Evolutionary conservation across 2,888 invertebrate genomes (phyloP), one percentile per base, ranked within the genome.

Genomic region (Cryptocephalus primarius): DNA sequence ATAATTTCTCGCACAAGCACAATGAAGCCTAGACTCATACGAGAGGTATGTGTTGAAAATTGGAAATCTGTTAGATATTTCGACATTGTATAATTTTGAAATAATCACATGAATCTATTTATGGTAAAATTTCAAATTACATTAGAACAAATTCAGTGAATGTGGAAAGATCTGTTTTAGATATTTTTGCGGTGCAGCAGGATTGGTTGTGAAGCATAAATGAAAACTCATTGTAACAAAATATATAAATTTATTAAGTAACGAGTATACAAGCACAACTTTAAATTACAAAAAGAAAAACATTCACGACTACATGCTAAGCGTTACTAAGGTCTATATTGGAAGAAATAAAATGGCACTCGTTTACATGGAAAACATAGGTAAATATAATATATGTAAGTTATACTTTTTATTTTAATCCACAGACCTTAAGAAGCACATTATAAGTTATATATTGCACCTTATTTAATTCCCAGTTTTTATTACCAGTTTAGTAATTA

Each of bases 261-360:
- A 22, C 22, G 22, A 22, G 22, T 4, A 22, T 22, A 22, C 45
- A 33, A 50, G 48, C 46, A 46, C 38, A 48, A 46, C 48, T 50
- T 50, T 48, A 48, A 22, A 22, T 22, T 22, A 22, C 22, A 22
- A 22, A 22, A 22, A 22, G 22, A 22, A 22, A 45, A 45, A 36
- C 39, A 41, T 40, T 44, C 33, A 8, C 38, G 41, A 42, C 40
- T 46, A 48, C 46, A 50, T 48, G 46, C 46, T 50, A 50, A 48
- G 50, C 50, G 43, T 39, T 46, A 41, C 43, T 39, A 48, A 44
- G 33, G 34, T 39, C 32, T 45, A 42, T 43, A 50, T 48, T 46
- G 31, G 10, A 40, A 10, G 38, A 12, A 10, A 45, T n/a, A 42
- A 45, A 44, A 48, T 48, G 48, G 48, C 48, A 48, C 45, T 38